Percentiles rank a stretch among this genome's conserved stretches.
Conservation (phyloP, 2,797 vertebrate species). For the Ciconia nigra region DNA sequence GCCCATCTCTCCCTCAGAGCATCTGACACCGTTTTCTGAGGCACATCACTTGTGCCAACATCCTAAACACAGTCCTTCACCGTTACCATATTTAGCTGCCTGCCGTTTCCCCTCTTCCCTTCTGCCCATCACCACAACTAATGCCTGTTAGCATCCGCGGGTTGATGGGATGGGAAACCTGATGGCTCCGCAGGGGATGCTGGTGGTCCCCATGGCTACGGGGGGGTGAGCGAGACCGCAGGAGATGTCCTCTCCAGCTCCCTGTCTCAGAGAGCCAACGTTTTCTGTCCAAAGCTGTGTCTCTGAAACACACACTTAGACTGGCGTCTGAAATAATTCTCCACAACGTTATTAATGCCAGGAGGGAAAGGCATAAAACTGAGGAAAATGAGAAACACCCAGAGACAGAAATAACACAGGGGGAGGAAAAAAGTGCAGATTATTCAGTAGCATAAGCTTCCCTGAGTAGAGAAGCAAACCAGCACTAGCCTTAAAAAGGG, state of each 20-base stretch:
- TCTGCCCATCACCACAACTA: background rate
- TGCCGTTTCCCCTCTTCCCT: background rate
- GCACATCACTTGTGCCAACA: background rate
- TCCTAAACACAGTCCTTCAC: background rate
- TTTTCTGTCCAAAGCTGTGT: background rate
- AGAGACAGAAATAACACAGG: background rate
- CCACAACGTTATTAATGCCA: background rate
- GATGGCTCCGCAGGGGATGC: background rate
- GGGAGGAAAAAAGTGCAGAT: background rate
- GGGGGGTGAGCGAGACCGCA: rapidly evolving
- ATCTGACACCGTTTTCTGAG: background rate
- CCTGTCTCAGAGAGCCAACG: background rate
- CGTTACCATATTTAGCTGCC: background rate
- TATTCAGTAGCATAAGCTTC: background rate
- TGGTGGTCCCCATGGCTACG: background rate
- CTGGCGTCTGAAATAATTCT: conserved; percentile 10
- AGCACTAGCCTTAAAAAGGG: conserved; percentile 15
- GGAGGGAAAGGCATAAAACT: background rate
- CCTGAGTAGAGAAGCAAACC: background rate
- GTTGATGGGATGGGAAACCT: background rate
- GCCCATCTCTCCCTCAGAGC: background rate
- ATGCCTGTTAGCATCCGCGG: background rate
- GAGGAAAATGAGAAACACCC: background rate
- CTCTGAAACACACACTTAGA: background rate
- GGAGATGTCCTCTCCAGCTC: background rate